phyloP scores from a whole-genome alignment of 2,888 invertebrate species.

The Polietes domitor region DNA sequence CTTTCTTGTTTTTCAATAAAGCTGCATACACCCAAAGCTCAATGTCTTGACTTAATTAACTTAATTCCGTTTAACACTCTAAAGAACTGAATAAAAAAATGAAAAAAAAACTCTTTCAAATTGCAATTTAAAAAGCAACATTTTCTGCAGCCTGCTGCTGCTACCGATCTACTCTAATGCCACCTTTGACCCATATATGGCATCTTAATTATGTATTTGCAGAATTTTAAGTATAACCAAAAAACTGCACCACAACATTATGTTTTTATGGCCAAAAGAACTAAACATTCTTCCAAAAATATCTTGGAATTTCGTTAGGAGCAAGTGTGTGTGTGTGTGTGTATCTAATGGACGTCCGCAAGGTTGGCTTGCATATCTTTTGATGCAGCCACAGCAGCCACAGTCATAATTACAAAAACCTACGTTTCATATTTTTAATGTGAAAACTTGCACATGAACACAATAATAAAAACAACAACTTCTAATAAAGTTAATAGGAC shows the following conservation, averaged over 20 bases:
- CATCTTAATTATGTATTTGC: constrained; percentile 13
- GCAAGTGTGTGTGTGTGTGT: not conserved
- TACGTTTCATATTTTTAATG: constrained; percentile 24
- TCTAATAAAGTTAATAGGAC: constrained; percentile 44
- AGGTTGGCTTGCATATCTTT: not conserved
- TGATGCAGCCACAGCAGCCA: constrained; percentile 4
- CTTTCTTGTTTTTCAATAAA: too few species aligned
- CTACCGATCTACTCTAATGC: not conserved
- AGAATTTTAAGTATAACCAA: not conserved
- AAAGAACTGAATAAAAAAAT: not conserved
- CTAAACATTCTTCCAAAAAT: not conserved
- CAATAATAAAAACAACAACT: constrained; percentile 44
- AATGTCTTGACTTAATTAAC: too few species aligned
- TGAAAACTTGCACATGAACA: constrained; percentile 19
- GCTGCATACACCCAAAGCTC: too few species aligned
- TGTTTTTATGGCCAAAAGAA: constrained; percentile 17
- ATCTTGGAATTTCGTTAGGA: not conserved
- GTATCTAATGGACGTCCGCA: not conserved
- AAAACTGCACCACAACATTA: not conserved
- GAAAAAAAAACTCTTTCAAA: not conserved
- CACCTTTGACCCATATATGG: not conserved
- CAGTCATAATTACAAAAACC: constrained; percentile 24
- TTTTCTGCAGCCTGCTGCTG: not conserved
- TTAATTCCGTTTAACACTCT: too few species aligned
- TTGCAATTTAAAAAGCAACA: not conserved